Evolutionary conservation across 2,888 invertebrate species (phyloP), one percentile per base, ranked within the genome.

Genomic region (Lamellibrachia columna): DNA sequence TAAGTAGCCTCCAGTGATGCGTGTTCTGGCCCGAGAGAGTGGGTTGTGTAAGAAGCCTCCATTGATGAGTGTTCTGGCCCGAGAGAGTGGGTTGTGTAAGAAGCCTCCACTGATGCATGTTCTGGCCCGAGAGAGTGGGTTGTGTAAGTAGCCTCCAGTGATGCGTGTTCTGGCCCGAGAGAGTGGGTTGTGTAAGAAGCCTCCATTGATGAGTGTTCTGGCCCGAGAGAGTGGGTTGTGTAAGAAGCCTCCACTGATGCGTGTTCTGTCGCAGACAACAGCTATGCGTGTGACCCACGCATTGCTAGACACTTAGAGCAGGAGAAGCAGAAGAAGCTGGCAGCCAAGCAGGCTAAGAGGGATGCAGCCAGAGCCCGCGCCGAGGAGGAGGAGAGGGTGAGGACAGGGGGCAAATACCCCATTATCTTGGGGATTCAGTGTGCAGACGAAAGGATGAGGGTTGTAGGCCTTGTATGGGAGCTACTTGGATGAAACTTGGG

Each of bases 221-320:
- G 91, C 11, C 40, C 11, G n/a, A 8, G 52, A 15, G 53, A n/a
- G 15, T 91, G 52, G 11, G 53, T 91, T 91, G 53, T 15, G 53
- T 28, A 6, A 91, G 6, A 6, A 75, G 75, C 22, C 3, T 75
- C 22, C 75, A 11, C 75, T 22, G 15, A 40, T 40, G 90, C 1
- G 9, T 53, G 8, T 75, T 8, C n/a, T 58, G n/a, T 94, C 94
- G 9, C 93, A 92, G 99, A 99, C 96, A 97, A 98, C 96, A 99
- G 99, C 0, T 99, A 99, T 96, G 97, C 98, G 94, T 98, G 98
- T 96, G 99, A 99, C 97, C 99, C 99, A 0, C 97, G 99, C 95
- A 98, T 99, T 95, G 98, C 97, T 93, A 98, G 98, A 95, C 99
- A 99, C 96, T 99, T 98, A 94, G 98, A 98, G 95, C 98, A 99